A percentile compares a stretch with the other conserved stretches of the same genome.
phyloP scores from a whole-genome alignment of 2,797 vertebrate species.

The Schizothorax lantsangensis region DNA sequence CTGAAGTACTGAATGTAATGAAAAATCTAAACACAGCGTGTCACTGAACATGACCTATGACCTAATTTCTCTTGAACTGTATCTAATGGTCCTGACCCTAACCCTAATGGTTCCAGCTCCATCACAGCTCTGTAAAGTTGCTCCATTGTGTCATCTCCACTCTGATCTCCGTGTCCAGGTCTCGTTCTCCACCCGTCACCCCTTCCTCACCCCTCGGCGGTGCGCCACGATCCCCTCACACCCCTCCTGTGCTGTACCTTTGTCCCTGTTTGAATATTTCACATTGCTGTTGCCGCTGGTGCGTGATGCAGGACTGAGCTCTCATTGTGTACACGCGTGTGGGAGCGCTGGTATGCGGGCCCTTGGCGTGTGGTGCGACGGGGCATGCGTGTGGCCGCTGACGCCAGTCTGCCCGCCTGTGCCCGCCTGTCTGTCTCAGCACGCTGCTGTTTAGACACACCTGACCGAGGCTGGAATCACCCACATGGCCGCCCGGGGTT shows the following conservation, averaged over 20 bases:
- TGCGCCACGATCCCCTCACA: conserved; percentile 48
- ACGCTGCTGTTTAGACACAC: conserved; percentile 74
- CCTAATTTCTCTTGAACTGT: conserved; percentile 37
- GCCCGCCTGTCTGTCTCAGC: conserved; percentile 69
- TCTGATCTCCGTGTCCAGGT: conserved; percentile 6
- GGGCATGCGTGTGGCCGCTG: conserved; percentile 69
- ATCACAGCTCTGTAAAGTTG: conserved; percentile 25
- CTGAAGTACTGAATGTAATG: conserved; percentile 45
- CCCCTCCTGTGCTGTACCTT: conserved; percentile 69
- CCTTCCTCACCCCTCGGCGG: conserved; percentile 56
- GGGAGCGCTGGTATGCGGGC: conserved; percentile 80
- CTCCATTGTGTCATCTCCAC: neutral
- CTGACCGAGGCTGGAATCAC: conserved; percentile 72
- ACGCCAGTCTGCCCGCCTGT: conserved; percentile 78
- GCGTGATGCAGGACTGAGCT: conserved; percentile 81
- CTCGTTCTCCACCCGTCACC: conserved; percentile 15
- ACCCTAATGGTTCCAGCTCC: conserved; percentile 21
- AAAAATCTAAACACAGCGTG: conserved; percentile 26
- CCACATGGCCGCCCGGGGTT: conserved; percentile 51
- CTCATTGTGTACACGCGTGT: conserved; percentile 79
- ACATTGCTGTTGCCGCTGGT: conserved; percentile 83
- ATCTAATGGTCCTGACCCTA: conserved; percentile 43
- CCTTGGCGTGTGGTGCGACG: conserved; percentile 74
- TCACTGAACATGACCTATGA: conserved; percentile 27
- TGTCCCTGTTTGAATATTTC: conserved; percentile 81